Conservation (phyloP, 2,113 vertebrate genomes). For the Odontophorus gujanensis region DNA sequence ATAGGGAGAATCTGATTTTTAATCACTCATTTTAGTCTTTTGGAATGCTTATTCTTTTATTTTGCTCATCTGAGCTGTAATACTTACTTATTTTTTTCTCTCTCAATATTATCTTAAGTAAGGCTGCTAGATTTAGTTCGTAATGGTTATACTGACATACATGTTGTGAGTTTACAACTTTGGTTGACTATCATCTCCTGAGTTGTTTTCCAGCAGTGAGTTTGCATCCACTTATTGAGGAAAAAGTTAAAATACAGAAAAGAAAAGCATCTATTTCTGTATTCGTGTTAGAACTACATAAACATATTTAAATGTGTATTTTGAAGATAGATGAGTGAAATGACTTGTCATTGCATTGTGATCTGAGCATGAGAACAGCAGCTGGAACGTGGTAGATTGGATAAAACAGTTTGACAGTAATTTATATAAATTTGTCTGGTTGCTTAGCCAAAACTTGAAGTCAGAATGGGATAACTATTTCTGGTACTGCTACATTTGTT, state of each 20-base stretch:
- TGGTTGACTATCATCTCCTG: background rate
- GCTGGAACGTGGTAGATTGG: background rate
- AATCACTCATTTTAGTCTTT: background rate
- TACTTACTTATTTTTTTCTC: background rate
- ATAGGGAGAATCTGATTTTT: background rate
- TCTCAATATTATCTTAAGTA: background rate
- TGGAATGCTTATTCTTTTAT: background rate
- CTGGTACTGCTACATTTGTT: background rate
- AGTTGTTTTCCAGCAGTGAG: background rate
- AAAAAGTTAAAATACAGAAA: background rate
- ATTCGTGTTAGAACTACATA: background rate
- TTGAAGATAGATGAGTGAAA: background rate
- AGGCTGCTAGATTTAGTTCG: background rate
- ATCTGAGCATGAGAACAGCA: background rate
- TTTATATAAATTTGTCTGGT: background rate
- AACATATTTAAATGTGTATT: background rate
- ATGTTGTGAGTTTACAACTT: background rate
- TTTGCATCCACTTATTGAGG: fast-evolving
- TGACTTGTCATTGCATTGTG: background rate
- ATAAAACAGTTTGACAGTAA: background rate
- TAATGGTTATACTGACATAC: background rate
- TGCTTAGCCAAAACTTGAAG: background rate
- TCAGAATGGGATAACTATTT: background rate
- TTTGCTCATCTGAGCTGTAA: background rate
- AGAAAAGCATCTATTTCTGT: background rate